Base-by-base conservation (phyloP, 2,797 vertebrate species). In the Brachyalestes nurse region DNA sequence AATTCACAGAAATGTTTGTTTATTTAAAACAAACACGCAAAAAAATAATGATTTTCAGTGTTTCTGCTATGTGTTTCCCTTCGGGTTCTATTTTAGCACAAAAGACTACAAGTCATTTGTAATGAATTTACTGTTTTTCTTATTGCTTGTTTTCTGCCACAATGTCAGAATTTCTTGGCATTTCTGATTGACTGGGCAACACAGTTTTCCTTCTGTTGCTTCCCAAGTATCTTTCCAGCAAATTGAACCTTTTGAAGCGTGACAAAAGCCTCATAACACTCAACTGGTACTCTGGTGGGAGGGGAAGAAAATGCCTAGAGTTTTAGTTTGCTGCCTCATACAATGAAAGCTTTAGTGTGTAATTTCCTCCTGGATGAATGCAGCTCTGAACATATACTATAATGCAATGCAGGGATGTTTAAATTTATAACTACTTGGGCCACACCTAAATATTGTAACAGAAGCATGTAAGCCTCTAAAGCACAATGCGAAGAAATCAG, bases 221-320 rank as follows among this genome's bases (percentile, higher is more conserved):
- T 85, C 67, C 34, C 28, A 79, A 79, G 74, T 82, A 82, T 73
- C 83, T 73, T 79, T 79, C 61, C 67, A 47, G 55, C 73, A 85
- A 85, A 85, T 85, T 85, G 61, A 66, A 77, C 69, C 67, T 62
- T 69, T 79, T 73, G 80, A 74, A 82, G 83, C 73, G 3, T 82
- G 72, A 85, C 72, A 82, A 82, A 61, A 79, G 65, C 72, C 40
- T 58, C n/a, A 60, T 57, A 85, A 74, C 70, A 67, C 53, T 82
- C 67, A 19, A 58, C 53, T 82, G 81, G 66, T 67, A 72, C 55
- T 75, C 66, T 57, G 64, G 6, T 70, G 57, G 25, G 72, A 19
- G 72, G 40, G 57, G 21, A 74, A 47, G 65, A 34, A 72, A 28
- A 66, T 70, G 69, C 28, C 55, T n/a, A 49, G 40, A 57, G 64